These are phyloP conservation scores for Nasonovia ribisnigri DNA, from an alignment of 2,888 invertebrate species.

Conservation along the genomic window DNA sequence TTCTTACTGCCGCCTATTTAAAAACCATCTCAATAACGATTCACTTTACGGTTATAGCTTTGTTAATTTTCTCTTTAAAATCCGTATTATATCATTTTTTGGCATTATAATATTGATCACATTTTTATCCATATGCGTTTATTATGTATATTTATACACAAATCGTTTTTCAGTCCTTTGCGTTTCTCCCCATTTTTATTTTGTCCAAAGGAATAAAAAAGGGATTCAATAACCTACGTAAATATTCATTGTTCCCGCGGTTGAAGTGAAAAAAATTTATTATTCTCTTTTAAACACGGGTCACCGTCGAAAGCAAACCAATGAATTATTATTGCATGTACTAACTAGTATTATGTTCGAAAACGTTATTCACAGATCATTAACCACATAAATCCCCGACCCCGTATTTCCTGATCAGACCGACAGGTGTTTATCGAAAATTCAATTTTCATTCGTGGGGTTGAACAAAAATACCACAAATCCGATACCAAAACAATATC, in stretches of 20 bases:
- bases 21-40: conserved; percentile 28
- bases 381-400: conserved; percentile 54
- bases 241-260: conserved; percentile 58
- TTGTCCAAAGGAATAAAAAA: conserved; percentile 37
- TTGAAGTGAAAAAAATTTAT: conserved; percentile 51
- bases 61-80: conserved; percentile 48
- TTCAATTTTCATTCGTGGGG: conserved; percentile 37
- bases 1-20: neutral
- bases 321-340: conserved; percentile 58
- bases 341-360: conserved; percentile 39
- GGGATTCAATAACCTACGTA: conserved; percentile 51
- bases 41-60: conserved; percentile 12
- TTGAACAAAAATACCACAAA: neutral
- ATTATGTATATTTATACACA: conserved; percentile 10
- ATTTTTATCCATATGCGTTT: neutral
- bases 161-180: conserved; percentile 41
- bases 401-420: neutral
- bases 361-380: conserved; percentile 61
- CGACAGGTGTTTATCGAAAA: conserved; percentile 63
- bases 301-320: conserved; percentile 43
- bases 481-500: conserved; percentile 27
- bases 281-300: conserved; percentile 56
- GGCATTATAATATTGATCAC: conserved; percentile 30
- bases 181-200: conserved; percentile 28
- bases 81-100: neutral